A percentile compares a stretch with the other conserved stretches of the same genome.
Evolutionary conservation across 1,140 invertebrate species (phyloP).

Genomic region (Aphelinus certus): DNA sequence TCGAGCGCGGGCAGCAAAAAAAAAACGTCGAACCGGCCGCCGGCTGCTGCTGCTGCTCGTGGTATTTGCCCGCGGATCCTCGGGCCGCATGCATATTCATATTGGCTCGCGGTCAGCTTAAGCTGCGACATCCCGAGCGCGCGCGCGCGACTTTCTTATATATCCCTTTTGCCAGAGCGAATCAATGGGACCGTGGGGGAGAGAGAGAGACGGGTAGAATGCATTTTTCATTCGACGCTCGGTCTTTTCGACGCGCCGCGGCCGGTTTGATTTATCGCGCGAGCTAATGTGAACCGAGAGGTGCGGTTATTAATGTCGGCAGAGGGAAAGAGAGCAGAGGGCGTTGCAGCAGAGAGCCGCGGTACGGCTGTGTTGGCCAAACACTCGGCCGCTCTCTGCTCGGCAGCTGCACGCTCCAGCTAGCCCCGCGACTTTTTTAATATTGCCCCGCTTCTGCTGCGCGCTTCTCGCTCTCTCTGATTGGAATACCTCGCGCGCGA

Average conservation of each 20-base stretch:
- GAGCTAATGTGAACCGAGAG: constrained; percentile 1
- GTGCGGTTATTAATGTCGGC: constrained; percentile 13
- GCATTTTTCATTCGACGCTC: constrained; percentile 34
- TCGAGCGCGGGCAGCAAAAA: not conserved
- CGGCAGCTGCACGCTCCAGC: too few relatives aligned
- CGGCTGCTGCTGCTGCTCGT: not conserved
- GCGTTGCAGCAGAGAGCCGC: too few relatives aligned
- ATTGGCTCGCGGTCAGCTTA: not conserved
- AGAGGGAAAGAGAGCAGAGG: not conserved
- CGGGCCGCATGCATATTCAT: constrained; percentile 30
- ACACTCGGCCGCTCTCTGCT: too few relatives aligned
- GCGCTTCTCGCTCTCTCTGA: too few relatives aligned
- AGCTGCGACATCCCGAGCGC: not conserved
- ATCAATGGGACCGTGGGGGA: not conserved
- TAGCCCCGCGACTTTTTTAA: too few relatives aligned
- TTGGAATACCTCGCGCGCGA: too few relatives aligned
- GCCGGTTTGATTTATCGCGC: constrained; percentile 16
- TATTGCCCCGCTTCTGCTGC: too few relatives aligned
- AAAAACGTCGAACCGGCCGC: not conserved
- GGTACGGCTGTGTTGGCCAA: too few relatives aligned
- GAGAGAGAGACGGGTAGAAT: not conserved
- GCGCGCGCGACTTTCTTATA: constrained; percentile 19
- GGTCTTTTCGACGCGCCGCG: too few relatives aligned
- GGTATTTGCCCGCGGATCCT: not conserved
- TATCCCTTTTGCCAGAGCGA: not conserved